phyloP scores from a whole-genome alignment of 2,113 vertebrate genomes.

The Elaphurus davidianus region DNA sequence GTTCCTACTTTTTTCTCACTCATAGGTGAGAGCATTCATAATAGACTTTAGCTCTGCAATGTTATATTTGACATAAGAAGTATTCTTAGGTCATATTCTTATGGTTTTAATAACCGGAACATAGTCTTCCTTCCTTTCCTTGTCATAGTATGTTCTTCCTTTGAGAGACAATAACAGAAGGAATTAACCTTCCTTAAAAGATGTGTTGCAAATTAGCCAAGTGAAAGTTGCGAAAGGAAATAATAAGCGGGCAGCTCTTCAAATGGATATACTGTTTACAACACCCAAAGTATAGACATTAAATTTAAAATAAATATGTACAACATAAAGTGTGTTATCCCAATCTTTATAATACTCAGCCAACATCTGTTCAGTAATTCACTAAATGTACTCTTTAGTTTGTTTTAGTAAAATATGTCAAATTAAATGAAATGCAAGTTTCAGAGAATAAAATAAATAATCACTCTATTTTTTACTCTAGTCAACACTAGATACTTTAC shows the following conservation, averaged over 20 bases:
- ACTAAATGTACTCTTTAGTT: background rate
- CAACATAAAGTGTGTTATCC: background rate
- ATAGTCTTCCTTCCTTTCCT: background rate
- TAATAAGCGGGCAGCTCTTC: background rate
- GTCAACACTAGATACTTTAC: slow-evolving; percentile 22
- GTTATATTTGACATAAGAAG: background rate
- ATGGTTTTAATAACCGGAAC: background rate
- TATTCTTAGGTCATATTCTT: background rate
- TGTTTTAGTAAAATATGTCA: background rate
- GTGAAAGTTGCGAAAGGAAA: background rate
- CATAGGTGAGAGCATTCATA: background rate
- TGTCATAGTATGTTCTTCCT: background rate
- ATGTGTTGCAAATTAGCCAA: background rate
- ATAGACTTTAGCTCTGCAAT: background rate
- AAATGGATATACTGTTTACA: background rate
- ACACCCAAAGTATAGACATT: background rate
- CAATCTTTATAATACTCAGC: background rate
- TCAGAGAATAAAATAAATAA: background rate
- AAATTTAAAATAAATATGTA: background rate
- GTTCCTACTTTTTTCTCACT: background rate
- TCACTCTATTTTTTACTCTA: slow-evolving; percentile 10
- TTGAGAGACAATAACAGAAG: background rate
- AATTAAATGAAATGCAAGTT: slow-evolving; percentile 31
- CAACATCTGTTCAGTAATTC: slow-evolving; percentile 7
- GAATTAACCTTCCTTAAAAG: background rate